Evolutionary conservation across 1,140 invertebrate genomes (phyloP), one percentile per base, ranked within the genome.

Genomic region (Halyomorpha halys): DNA sequence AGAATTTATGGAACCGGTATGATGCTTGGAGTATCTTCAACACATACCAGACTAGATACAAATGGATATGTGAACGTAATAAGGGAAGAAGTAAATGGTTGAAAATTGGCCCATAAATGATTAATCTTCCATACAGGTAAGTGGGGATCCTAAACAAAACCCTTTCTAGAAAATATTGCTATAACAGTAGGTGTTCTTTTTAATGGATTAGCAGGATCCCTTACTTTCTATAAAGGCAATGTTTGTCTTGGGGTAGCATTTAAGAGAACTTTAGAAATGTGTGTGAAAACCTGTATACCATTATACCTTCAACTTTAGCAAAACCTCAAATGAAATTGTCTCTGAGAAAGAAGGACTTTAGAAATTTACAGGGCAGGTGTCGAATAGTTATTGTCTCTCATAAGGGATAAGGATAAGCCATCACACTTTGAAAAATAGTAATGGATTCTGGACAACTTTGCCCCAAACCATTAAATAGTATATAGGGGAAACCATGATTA

Each of bases 91-190:
- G 74, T 78, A 47, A 74, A 86, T 44, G 80, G 85, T 45, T 89
- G 86, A 86, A 86, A 84, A 0, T 70, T 89, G 6, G 86, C 83
- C 0, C 86, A 89, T 71, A 87, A 87, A 73, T 86, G 86, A 9
- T 71, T 83, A 0, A 70, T 86, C 1, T 87, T 84, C 83, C 86
- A 89, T 70, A 77, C 77, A 21, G 84, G 85, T 21, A 75, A 74
- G 13, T 81, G 77, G 67, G 72, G 76, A 39, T 72, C 79, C 44
- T 88, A 84, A 70, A 84, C 83, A 0, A 81, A 81, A 68, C 81
- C 84, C 0, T 89, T 89, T 72, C 75, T 76, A 61, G 86, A 87
- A 69, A 86, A 87, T 69, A 76, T 83, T 68, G 73, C 82, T 23
- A 85, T 83, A 3, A 80, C 76, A 11, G 77, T 89, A 13, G 86